Base-by-base conservation (phyloP, 2,113 vertebrate genomes). In the Corythornis vintsioides region DNA sequence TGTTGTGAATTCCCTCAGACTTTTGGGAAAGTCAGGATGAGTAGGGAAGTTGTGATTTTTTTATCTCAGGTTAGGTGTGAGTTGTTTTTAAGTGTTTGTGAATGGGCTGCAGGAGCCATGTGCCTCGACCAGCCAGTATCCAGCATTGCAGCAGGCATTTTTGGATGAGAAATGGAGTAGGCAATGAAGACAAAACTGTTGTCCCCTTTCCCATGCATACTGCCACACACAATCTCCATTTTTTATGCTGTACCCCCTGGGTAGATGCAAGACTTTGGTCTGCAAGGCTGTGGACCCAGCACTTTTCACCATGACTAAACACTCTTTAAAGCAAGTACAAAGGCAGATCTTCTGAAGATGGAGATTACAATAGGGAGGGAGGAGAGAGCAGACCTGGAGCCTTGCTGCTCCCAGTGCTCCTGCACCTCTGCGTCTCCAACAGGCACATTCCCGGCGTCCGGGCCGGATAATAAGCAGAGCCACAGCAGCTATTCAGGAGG, bases 381-480 rank as follows among this genome's bases (percentile, higher is more conserved):
- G 15, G 29, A 63, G 59, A 64, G 69, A 61, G 65, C 72, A 91
- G 92, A 79, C 38, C 71, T 61, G 52, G 66, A 84, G 89, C 82
- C 92, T 90, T 7, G 1, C 88, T 93, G 70, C 82, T 91, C 79
- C 60, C 76, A 38, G 56, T 2, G 1, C 75, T 88, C 79, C 43
- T 89, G 64, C n/a, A 84, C 84, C 92, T 92, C 76, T 11, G 11
- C 13, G 9, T 87, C 91, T 64, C 5, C 43, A 85, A 56, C 38
- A 43, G 77, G 95, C 50, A 2, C 92, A 90, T 96, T 95, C 95
- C 95, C 94, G 25, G 95, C 42, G 22, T 88, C 83, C 81, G 2
- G 88, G 78, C 88, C 20, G 19, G 93, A 95, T 93, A 94, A 95
- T 89, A 86, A 96, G 90, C 92, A 94, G 96, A 95, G 78, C 79